Evolutionary conservation across 2,888 invertebrate species (phyloP), one percentile per base, ranked within the genome.

Genomic region (Trichopoda pennipes): DNA sequence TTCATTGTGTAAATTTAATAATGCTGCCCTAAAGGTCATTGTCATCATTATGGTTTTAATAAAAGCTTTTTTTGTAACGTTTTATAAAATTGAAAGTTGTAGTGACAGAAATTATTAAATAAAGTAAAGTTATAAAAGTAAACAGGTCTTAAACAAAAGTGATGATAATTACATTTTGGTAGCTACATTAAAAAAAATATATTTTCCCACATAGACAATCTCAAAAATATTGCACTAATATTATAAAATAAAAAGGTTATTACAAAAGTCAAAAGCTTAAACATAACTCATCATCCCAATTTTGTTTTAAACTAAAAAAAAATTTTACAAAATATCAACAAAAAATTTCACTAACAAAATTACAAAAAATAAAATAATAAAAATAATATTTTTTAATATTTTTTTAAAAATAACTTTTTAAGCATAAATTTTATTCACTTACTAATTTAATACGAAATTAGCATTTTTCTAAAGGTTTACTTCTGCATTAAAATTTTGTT

Each of bases 121-220:
- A 19, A 12, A 28, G 7, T 9, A 28, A 38, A 60, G 7, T 2
- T n/a, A 12, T 35, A 21, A 60, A 38, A 35, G 1, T 70, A 38
- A 74, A 66, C 56, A 66, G 74, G 74, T 74, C 47, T 35, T 63
- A 70, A 47, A 70, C 4, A 69, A 55, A 49, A n/a, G n/a, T n/a
- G n/a, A 44, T 53, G 32, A 58, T 44, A 16, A 32, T 28, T 23
- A 16, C 7, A 16, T 12, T 12, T 6, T 12, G 10, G 16, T 14
- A 53, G 23, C 16, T 7, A 14, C 1, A 51, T 12, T 6, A 2
- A 23, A 53, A n/a, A 28, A 53, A 16, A 2, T 23, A 7, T 8
- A 7, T 21, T 38, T 38, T 38, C n/a, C 32, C 32, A 32, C 32
- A 32, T 3, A 32, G 8, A 32, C 8, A 32, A 32, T 32, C 32